A percentile compares a stretch with the other conserved stretches of the same genome.
phyloP scores from a whole-genome alignment of 2,797 vertebrate genomes.

The Hydrolagus colliei region DNA sequence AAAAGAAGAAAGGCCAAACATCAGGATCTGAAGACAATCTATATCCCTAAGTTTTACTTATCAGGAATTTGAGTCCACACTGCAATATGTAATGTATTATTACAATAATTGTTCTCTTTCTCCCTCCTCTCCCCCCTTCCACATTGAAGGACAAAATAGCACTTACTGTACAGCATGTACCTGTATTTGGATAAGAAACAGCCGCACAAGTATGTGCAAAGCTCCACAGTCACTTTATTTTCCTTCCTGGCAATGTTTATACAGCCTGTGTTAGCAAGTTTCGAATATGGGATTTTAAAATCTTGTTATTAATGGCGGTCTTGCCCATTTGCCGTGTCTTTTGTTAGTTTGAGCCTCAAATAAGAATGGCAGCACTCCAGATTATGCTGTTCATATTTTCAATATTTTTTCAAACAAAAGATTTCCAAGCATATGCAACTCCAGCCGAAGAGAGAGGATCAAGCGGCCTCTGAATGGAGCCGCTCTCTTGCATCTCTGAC shows the following conservation, averaged over 20 bases:
- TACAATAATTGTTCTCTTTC: background rate
- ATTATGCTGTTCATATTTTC: background rate
- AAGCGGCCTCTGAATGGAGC: background rate
- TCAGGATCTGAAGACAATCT: background rate
- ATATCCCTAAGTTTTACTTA: background rate
- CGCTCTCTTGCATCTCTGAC: background rate
- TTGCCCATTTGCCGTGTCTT: background rate
- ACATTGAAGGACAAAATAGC: background rate
- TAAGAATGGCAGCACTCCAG: background rate
- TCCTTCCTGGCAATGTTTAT: conserved; percentile 24
- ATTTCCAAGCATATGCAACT: background rate
- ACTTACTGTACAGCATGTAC: background rate
- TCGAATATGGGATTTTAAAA: background rate
- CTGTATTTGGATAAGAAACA: conserved; percentile 6
- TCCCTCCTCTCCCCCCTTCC: background rate
- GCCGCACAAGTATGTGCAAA: conserved; percentile 2
- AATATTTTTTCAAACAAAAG: conserved; percentile 1
- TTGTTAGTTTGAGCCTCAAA: background rate
- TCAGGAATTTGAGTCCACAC: background rate
- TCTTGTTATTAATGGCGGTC: conserved; percentile 23
- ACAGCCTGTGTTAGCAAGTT: conserved; percentile 12
- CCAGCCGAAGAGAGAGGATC: background rate
- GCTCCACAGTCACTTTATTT: conserved; percentile 18
- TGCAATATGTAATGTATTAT: background rate
- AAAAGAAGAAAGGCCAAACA: background rate